A percentile compares a stretch with the other conserved stretches of the same genome.
Conservation (phyloP, 2,888 invertebrate genomes). For the Apamea anceps region DNA sequence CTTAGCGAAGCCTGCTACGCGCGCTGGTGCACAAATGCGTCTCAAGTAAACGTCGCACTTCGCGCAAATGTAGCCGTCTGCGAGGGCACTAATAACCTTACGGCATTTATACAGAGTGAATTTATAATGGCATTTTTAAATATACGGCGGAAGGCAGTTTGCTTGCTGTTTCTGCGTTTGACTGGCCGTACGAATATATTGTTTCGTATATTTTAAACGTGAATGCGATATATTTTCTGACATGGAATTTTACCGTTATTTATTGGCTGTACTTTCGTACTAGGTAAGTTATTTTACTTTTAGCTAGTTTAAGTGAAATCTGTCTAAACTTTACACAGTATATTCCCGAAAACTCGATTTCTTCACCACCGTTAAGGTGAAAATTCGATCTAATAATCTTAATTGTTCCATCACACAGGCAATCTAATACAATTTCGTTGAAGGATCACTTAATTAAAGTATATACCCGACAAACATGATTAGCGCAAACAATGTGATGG, state of each 20-base stretch:
- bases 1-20: constrained; percentile 31
- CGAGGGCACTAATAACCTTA: constrained; percentile 42
- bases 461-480: constrained; percentile 30
- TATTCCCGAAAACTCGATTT: background rate
- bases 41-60: constrained; percentile 48
- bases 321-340: background rate
- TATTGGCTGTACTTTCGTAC: background rate
- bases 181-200: background rate
- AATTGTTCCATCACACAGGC: constrained; percentile 15
- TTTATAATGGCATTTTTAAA: constrained; percentile 3
- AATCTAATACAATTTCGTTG: constrained; percentile 31
- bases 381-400: background rate
- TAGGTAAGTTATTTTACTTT: background rate
- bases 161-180: background rate
- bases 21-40: constrained; percentile 63
- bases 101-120: constrained; percentile 24
- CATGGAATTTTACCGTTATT: background rate
- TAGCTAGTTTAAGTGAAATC: background rate
- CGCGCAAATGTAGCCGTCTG: constrained; percentile 49
- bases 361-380: background rate
- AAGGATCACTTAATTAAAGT: constrained; percentile 43
- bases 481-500: constrained; percentile 46
- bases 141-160: background rate
- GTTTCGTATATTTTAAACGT: background rate
- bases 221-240: background rate